Conservation (phyloP, 2,888 invertebrate genomes). For the Sarcophaga variegata region DNA sequence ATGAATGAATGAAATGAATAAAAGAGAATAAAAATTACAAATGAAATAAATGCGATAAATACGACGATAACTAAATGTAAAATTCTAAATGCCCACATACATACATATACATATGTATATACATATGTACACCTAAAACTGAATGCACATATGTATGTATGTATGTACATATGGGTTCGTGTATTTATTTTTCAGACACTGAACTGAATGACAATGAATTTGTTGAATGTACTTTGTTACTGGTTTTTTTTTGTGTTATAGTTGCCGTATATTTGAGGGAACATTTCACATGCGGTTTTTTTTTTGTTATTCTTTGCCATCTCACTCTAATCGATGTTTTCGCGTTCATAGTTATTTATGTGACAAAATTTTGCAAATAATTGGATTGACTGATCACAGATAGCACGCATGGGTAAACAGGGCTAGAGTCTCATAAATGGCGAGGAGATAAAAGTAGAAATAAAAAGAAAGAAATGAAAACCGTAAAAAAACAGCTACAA, state of each 20-base stretch:
- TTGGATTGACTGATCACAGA: slow-evolving; percentile 81
- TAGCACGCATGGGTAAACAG: slow-evolving; percentile 73
- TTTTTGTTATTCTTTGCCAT: slow-evolving; percentile 2
- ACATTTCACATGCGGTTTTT: slow-evolving; percentile 47
- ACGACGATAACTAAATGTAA: background rate
- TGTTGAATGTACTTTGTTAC: slow-evolving; percentile 33
- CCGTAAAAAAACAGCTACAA: background rate
- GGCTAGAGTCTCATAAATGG: slow-evolving; percentile 43
- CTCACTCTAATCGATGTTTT: slow-evolving; percentile 67
- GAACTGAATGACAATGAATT: slow-evolving; percentile 57
- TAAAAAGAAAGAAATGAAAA: slow-evolving; percentile 9
- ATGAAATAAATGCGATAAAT: slow-evolving; percentile 4
- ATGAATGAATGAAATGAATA: slow-evolving; percentile 56
- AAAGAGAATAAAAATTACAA: slow-evolving; percentile 8
- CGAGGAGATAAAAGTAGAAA: slow-evolving; percentile 32
- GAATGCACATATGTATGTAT: too few relatives aligned
- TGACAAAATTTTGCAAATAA: slow-evolving; percentile 82
- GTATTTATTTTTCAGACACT: slow-evolving; percentile 29
- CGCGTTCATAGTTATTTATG: slow-evolving; percentile 79
- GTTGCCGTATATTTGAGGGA: slow-evolving; percentile 25
- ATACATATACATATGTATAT: background rate
- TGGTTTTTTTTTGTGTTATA: slow-evolving; percentile 13
- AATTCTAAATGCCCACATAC: background rate
- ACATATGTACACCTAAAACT: background rate
- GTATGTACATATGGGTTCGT: too few relatives aligned